Conservation (phyloP, 2,797 vertebrate genomes). For the Sciurus carolinensis region DNA sequence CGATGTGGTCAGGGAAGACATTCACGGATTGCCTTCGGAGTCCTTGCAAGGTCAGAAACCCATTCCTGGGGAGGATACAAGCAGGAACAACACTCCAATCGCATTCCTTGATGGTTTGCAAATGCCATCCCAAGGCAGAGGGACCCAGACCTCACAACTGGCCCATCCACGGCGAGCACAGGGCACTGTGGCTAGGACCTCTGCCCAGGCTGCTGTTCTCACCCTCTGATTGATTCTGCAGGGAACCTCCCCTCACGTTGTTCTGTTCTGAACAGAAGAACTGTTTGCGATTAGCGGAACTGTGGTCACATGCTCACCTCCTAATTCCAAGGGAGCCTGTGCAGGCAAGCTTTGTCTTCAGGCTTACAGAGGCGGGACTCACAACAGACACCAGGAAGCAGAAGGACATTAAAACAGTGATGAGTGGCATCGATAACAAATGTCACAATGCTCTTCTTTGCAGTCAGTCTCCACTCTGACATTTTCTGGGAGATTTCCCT, state of each 20-base stretch:
- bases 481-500: not conserved
- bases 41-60: not conserved
- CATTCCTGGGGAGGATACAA: not conserved
- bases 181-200: not conserved
- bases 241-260: not conserved
- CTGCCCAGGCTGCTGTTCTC: not conserved
- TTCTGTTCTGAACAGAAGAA: not conserved
- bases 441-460: not conserved
- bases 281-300: not conserved
- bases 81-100: not conserved
- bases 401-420: not conserved
- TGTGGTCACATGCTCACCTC: not conserved
- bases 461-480: not conserved
- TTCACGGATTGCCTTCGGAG: not conserved
- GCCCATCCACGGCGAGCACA: not conserved
- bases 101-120: too few species aligned
- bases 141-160: not conserved
- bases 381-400: not conserved
- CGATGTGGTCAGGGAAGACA: not conserved
- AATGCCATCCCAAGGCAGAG: too few species aligned
- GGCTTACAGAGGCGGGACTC: not conserved
- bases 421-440: not conserved
- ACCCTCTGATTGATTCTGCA: not conserved
- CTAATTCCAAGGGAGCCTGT: not conserved
- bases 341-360: not conserved